Conservation (phyloP, 2,797 vertebrate genomes). For the Syncerus caffer region DNA sequence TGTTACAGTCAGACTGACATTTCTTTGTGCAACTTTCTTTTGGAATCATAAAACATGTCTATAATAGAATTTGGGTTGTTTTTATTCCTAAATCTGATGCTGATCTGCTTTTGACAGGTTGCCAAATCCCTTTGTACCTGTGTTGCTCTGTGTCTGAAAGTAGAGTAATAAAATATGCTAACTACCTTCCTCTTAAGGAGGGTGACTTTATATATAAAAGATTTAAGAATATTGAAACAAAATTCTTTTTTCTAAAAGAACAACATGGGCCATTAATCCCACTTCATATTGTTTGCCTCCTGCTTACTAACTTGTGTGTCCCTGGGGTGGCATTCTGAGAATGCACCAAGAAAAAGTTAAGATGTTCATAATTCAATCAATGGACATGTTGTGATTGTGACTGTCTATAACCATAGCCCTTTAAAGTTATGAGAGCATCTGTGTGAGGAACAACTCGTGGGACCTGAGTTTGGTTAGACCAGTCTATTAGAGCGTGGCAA, state of each 20-base stretch:
- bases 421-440: neutral
- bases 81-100: neutral
- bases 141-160: neutral
- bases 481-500: neutral
- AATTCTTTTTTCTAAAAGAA: neutral
- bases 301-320: slow-evolving; percentile 12
- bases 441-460: neutral
- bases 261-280: neutral
- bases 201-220: neutral
- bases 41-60: neutral
- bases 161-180: neutral
- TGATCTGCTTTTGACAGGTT: neutral
- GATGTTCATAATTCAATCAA: neutral
- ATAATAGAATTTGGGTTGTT: neutral
- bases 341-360: neutral
- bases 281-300: neutral
- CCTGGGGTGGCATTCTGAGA: neutral
- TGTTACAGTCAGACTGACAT: neutral
- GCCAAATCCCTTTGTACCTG: neutral
- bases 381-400: neutral
- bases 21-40: slow-evolving; percentile 8
- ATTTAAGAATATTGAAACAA: slow-evolving; percentile 22
- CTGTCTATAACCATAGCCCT: neutral
- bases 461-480: neutral
- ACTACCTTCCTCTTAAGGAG: neutral